A percentile compares a stretch with the other conserved stretches of the same genome.
These are phyloP conservation scores for Dimorphilus gyrociliatus DNA, from an alignment of 2,888 invertebrate genomes.

Conservation along the genomic window DNA sequence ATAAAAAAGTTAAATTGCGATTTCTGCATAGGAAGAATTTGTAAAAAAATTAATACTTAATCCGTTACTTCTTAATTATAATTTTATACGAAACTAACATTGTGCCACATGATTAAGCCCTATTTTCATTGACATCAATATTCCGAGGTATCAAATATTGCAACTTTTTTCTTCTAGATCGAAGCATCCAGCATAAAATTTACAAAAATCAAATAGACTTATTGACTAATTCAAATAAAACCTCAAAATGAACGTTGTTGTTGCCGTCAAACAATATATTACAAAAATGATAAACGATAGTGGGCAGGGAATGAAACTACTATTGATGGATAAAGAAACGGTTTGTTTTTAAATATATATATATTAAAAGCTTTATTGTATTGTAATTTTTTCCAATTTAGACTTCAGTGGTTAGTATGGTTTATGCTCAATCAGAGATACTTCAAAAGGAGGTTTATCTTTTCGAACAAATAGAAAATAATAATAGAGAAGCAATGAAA, in stretches of 20 bases:
- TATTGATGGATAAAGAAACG: constrained; percentile 94
- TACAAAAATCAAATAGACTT: no score
- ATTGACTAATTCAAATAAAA: no score
- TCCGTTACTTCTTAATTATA: no score
- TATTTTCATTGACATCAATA: no score
- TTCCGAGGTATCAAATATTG: no score
- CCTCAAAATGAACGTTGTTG: constrained; percentile 68
- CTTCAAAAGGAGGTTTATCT: constrained; percentile 92
- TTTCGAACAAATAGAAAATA: constrained; percentile 62
- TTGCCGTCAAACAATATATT: constrained; percentile 78
- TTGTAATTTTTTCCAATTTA: constrained; percentile 40
- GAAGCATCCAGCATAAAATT: no score
- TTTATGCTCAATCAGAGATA: constrained; percentile 94
- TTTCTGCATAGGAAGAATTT: no score
- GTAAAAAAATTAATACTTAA: no score
- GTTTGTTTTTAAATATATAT: constrained; percentile 41
- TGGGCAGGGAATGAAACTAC: constrained; percentile 96
- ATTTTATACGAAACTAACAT: no score
- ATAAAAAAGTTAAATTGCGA: no score
- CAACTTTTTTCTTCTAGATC: no score
- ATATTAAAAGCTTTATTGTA: constrained; percentile 3
- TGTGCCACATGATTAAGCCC: no score
- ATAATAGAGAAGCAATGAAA: constrained; percentile 59
- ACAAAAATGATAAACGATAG: constrained; percentile 93
- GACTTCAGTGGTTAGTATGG: constrained; percentile 92